phyloP scores from a whole-genome alignment of 1,140 invertebrate genomes.

The Drosophila micromelanica region DNA sequence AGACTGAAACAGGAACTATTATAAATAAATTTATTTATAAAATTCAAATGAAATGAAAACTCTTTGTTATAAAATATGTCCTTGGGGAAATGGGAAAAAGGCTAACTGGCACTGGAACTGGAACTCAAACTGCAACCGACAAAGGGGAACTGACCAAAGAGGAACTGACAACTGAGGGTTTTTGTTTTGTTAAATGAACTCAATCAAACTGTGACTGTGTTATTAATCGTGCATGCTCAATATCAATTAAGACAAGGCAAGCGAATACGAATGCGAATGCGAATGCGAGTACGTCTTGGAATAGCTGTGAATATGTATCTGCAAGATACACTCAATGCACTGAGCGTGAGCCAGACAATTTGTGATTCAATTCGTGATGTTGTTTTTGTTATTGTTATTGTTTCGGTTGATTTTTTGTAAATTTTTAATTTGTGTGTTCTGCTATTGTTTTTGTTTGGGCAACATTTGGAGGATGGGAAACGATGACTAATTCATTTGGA shows the following conservation, averaged over 20 bases:
- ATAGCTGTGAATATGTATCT: slow-evolving; percentile 3
- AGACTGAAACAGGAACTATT: background rate
- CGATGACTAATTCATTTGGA: slow-evolving; percentile 59
- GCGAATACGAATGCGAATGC: background rate
- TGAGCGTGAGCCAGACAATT: slow-evolving; percentile 14
- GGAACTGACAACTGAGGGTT: slow-evolving; percentile 8
- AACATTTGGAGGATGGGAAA: background rate
- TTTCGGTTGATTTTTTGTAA: no score
- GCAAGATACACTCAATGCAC: slow-evolving; percentile 15
- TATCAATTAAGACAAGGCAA: slow-evolving; percentile 60
- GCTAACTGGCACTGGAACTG: background rate
- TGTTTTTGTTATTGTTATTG: slow-evolving; percentile 8
- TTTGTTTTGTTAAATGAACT: slow-evolving; percentile 12
- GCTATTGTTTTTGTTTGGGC: background rate
- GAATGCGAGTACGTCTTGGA: background rate
- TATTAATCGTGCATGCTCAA: slow-evolving; percentile 65
- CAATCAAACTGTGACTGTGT: slow-evolving; percentile 42
- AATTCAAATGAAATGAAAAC: no score
- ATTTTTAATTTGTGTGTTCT: background rate
- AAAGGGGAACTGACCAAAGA: background rate
- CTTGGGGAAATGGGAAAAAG: background rate
- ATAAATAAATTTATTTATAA: no score
- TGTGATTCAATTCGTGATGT: slow-evolving; percentile 16
- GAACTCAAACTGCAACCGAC: slow-evolving; percentile 6
- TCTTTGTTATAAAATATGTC: background rate